A percentile compares a stretch with the other conserved stretches of the same genome.
These are phyloP conservation scores for Melieria omissa DNA, from an alignment of 2,888 invertebrate genomes.

Conservation along the genomic window DNA sequence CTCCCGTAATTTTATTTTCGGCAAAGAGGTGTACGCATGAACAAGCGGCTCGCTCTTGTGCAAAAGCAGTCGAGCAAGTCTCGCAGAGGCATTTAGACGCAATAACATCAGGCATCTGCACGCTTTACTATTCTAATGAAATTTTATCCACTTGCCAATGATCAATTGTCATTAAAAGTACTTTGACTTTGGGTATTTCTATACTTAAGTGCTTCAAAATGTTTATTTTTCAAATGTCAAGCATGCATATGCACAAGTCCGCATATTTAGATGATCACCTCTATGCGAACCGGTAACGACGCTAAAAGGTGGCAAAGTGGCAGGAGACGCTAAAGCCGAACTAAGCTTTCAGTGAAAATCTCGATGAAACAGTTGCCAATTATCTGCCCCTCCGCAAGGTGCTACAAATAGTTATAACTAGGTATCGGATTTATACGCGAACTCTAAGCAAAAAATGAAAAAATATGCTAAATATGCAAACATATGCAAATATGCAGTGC, in stretches of 20 bases:
- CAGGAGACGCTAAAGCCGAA: no score
- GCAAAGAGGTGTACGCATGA: constrained; percentile 15
- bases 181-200: constrained; percentile 57
- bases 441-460: no score
- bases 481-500: no score
- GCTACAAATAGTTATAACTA: no score
- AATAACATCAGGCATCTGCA: constrained; percentile 47
- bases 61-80: constrained; percentile 59
- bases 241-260: not conserved
- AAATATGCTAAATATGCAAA: no score
- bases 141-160: constrained; percentile 62
- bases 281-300: not conserved
- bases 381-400: no score
- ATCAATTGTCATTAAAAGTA: constrained; percentile 65
- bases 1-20: constrained; percentile 58
- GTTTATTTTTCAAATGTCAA: constrained; percentile 30
- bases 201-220: constrained; percentile 32
- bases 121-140: constrained; percentile 56
- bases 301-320: not conserved
- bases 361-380: no score
- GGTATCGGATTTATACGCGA: no score
- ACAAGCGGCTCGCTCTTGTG: constrained; percentile 46
- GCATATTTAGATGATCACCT: not conserved
- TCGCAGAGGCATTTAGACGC: constrained; percentile 45
- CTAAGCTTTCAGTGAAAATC: no score